Base-by-base conservation (phyloP, 1,140 invertebrate genomes). In the Aphelinus certus region DNA sequence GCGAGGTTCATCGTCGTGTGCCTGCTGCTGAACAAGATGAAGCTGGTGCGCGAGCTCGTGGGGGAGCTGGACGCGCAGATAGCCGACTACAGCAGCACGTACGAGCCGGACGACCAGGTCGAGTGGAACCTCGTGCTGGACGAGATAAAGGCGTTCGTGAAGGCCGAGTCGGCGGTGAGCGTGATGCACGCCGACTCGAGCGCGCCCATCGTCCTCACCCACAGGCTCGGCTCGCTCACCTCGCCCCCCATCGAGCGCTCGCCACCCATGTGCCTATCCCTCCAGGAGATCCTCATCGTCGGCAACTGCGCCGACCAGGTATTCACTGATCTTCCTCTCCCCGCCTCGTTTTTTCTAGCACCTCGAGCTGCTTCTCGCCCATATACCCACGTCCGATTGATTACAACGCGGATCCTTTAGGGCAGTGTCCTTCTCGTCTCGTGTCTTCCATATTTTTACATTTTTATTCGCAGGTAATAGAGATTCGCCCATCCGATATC, bases 1-100 rank as follows among this genome's bases (percentile, higher is more conserved):
- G 97, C 97, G 43, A 91, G 97, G 66, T 99, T 98, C 86, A 98
- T 98, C 81, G 96, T 98, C 46, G 97, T 98, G 10, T 98, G 96
- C 88, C 90, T 99, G 76, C 90, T 98, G 79, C 90, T 98, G 62
- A 97, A 97, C 87, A 96, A 96, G 85, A 96, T 97, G 92, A 97
- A 97, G 88, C 89, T 98, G 77, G 96, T 98, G 58, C 90, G 93
- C 62, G 97, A 99, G 85, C 88, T 99, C 74, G 94, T 98, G 57
- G 92, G 94, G 88, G 96, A 98, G 87, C 88, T 98, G 81, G 94
- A 96, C 80, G 94, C 94, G 82, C 94, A 96, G 86, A 95, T 96
- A 87, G 94, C 96, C 83, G 97, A 98, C 84, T 98, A 99, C 87
- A 96, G 95, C 10, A 93, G 93, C 81, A 96, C 95, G 42, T 97